Conservation (phyloP, 2,888 invertebrate genomes). For the Drymonia ruficornis region DNA sequence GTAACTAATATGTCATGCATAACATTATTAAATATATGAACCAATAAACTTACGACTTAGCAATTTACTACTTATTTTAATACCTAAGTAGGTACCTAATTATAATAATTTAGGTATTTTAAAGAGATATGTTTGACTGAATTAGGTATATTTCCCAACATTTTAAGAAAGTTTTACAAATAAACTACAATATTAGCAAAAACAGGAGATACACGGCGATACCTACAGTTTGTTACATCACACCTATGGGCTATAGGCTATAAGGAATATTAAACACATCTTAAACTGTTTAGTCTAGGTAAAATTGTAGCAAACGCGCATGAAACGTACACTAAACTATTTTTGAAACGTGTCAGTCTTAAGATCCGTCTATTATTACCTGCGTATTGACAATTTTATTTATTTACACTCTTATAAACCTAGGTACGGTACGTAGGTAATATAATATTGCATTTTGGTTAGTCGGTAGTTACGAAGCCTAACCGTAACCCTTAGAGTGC, state of each 20-base stretch:
- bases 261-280: slow-evolving; percentile 73
- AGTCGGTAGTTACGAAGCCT: neutral
- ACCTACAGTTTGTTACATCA: neutral
- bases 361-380: slow-evolving; percentile 78
- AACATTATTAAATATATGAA: no score
- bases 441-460: neutral
- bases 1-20: no score
- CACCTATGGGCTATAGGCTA: slow-evolving; percentile 10
- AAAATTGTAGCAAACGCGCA: slow-evolving; percentile 39
- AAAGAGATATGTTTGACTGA: slow-evolving; percentile 38
- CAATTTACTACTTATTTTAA: neutral
- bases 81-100: neutral
- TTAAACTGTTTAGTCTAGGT: slow-evolving; percentile 43
- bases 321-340: slow-evolving; percentile 47
- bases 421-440: no score
- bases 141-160: slow-evolving; percentile 18
- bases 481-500: no score
- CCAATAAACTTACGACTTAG: neutral
- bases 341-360: slow-evolving; percentile 61
- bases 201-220: slow-evolving; percentile 3
- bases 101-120: slow-evolving; percentile 24
- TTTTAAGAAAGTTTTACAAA: slow-evolving; percentile 19
- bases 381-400: slow-evolving; percentile 39
- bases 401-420: slow-evolving; percentile 9
- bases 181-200: slow-evolving; percentile 14